Conservation (phyloP, 2,888 invertebrate species). For the Charanyca ferruginea region DNA sequence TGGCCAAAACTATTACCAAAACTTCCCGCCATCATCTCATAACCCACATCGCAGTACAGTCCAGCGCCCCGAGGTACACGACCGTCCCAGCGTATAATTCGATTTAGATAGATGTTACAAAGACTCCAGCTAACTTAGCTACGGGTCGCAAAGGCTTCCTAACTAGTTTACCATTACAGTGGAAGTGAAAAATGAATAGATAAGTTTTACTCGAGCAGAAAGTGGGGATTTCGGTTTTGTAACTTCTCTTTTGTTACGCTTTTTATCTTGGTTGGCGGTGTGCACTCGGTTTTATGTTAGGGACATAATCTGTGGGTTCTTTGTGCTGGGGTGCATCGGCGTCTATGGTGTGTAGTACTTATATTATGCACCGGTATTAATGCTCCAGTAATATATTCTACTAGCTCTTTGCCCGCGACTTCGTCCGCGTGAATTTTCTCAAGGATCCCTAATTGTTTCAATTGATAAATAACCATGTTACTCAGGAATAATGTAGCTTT, state of each 20-base stretch:
- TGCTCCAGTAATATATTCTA: not conserved
- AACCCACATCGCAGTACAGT: slow-evolving; percentile 7
- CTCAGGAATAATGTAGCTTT: too few relatives aligned
- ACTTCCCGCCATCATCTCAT: slow-evolving; percentile 26
- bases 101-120: slow-evolving; percentile 84
- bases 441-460: too few relatives aligned
- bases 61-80: slow-evolving; percentile 61
- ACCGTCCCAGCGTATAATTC: slow-evolving; percentile 73
- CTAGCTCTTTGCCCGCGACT: not conserved
- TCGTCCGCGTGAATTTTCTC: too few relatives aligned
- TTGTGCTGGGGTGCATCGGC: slow-evolving; percentile 16
- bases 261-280: slow-evolving; percentile 27
- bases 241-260: slow-evolving; percentile 28
- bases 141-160: slow-evolving; percentile 65
- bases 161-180: slow-evolving; percentile 75
- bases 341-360: not conserved
- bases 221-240: slow-evolving; percentile 49
- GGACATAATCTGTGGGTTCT: slow-evolving; percentile 31
- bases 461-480: too few relatives aligned
- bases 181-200: slow-evolving; percentile 66
- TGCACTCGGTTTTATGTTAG: slow-evolving; percentile 3
- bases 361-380: not conserved
- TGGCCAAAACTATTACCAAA: not conserved
- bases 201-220: slow-evolving; percentile 50
- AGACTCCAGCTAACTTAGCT: slow-evolving; percentile 70